These are phyloP conservation scores for Crocallis elinguaria DNA, from an alignment of 2,888 invertebrate species.

Conservation along the genomic window DNA sequence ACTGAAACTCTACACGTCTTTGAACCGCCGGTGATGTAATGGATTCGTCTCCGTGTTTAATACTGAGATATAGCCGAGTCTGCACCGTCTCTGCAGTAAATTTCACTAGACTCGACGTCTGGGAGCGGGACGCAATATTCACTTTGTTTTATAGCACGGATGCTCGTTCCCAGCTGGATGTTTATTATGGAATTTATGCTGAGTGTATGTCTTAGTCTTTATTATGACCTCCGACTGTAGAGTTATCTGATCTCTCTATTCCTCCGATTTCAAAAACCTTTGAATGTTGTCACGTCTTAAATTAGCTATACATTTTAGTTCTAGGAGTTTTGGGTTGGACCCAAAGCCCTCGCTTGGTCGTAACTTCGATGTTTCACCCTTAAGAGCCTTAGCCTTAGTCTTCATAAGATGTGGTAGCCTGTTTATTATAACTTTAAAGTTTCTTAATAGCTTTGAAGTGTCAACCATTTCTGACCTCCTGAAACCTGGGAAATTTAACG, in stretches of 20 bases:
- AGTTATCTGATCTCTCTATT: background rate
- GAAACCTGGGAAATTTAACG: background rate
- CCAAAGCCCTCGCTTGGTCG: background rate
- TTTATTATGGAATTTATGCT: constrained; percentile 4
- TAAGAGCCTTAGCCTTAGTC: background rate
- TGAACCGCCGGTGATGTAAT: constrained; percentile 25
- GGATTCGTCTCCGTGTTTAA: constrained; percentile 20
- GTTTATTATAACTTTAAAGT: constrained; percentile 1
- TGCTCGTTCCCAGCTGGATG: constrained; percentile 7
- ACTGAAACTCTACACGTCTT: constrained; percentile 23
- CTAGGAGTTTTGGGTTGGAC: background rate
- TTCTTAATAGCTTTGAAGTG: constrained; percentile 2
- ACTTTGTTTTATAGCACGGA: constrained; percentile 24
- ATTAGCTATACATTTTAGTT: background rate
- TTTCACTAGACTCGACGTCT: constrained; percentile 15
- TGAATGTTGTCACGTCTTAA: background rate
- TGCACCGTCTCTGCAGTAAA: constrained; percentile 18
- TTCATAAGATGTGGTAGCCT: background rate
- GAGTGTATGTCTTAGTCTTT: constrained; percentile 2
- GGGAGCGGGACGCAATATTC: constrained; percentile 26
- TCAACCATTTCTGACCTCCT: background rate
- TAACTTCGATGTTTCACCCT: background rate
- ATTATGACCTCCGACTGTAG: constrained; percentile 8
- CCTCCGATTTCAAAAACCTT: background rate
- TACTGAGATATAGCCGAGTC: constrained; percentile 6